These are phyloP conservation scores for Drosophila melanica DNA, from an alignment of 1,140 invertebrate species.

Conservation along the genomic window DNA sequence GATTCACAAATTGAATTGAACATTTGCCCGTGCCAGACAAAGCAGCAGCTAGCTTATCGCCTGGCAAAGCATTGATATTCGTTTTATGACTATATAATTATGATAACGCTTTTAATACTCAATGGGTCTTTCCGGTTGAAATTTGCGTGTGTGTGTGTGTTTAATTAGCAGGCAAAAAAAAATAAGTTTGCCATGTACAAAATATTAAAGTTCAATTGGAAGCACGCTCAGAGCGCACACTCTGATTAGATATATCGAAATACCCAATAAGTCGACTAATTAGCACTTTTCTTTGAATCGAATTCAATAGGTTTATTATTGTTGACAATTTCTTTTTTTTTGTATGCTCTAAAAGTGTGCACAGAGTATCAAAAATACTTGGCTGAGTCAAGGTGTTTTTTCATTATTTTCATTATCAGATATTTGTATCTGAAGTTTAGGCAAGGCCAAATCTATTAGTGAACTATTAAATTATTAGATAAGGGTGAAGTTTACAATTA, in stretches of 20 bases:
- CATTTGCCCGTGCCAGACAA: background rate
- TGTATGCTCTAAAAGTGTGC: background rate
- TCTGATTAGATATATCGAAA: slow-evolving; percentile 39
- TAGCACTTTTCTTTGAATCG: slow-evolving; percentile 22
- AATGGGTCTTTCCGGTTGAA: slow-evolving; percentile 3
- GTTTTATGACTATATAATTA: slow-evolving; percentile 17
- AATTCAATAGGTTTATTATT: slow-evolving; percentile 28
- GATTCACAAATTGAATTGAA: background rate
- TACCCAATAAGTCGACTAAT: slow-evolving; percentile 15
- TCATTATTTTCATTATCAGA: no score
- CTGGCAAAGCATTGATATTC: slow-evolving; percentile 13
- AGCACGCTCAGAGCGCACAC: slow-evolving; percentile 10
- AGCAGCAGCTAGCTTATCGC: slow-evolving; percentile 23
- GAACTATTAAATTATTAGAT: no score
- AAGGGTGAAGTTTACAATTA: no score
- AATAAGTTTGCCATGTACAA: slow-evolving; percentile 8
- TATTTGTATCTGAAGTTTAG: no score
- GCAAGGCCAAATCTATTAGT: no score
- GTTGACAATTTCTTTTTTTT: background rate
- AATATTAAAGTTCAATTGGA: slow-evolving; percentile 36
- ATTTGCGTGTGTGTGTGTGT: background rate
- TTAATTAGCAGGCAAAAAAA: background rate
- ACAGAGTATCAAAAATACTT: no score
- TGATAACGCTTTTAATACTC: slow-evolving; percentile 26
- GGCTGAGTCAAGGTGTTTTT: no score